A percentile compares a stretch with the other conserved stretches of the same genome.
These are phyloP conservation scores for Gallinago nigripennis DNA, from an alignment of 2,797 vertebrate genomes.

Conservation along the genomic window DNA sequence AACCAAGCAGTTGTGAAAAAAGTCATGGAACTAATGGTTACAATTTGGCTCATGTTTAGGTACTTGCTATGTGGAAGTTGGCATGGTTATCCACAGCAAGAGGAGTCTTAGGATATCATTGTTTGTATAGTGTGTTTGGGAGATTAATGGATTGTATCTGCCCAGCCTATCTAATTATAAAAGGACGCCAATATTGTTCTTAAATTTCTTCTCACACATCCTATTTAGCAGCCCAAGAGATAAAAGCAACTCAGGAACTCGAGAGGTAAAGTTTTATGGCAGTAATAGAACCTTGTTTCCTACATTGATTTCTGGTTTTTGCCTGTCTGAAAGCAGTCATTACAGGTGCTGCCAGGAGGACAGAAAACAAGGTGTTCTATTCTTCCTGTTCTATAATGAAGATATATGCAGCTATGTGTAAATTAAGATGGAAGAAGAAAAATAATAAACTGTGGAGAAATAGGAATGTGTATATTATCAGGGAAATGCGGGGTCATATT, in stretches of 20 bases:
- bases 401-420: not conserved
- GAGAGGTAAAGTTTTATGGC: not conserved
- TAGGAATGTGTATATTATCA: not conserved
- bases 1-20: not conserved
- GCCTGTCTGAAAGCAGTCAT: not conserved
- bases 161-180: not conserved
- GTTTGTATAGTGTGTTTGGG: not conserved
- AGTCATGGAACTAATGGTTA: not conserved
- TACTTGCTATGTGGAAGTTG: not conserved
- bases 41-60: not conserved
- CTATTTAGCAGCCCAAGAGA: not conserved
- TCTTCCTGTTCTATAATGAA: slow-evolving; percentile 12
- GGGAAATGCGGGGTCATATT: not conserved
- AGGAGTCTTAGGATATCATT: not conserved
- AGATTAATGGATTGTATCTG: not conserved
- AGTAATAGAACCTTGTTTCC: not conserved
- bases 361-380: not conserved
- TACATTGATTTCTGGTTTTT: not conserved
- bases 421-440: slow-evolving; percentile 20
- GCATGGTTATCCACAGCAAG: not conserved
- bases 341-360: not conserved
- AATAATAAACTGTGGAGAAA: slow-evolving; percentile 32
- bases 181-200: not conserved
- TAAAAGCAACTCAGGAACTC: not conserved
- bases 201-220: not conserved